Evolutionary conservation across 37 sponge, comb jelly and placozoan genomes (phyloP).

Genomic region (Beroe forskalii): DNA sequence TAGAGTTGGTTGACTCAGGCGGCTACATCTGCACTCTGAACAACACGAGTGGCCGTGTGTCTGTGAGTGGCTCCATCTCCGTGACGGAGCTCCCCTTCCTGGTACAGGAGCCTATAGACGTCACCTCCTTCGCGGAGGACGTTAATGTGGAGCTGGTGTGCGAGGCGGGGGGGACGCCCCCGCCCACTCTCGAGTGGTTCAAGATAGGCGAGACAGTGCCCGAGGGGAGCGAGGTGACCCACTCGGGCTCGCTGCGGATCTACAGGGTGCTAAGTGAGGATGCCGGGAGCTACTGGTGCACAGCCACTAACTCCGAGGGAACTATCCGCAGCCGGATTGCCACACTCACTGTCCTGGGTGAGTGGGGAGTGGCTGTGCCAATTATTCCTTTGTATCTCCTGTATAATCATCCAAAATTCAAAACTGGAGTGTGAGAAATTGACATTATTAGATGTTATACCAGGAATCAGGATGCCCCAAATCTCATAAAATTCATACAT

Average conservation of each 20-base stretch:
- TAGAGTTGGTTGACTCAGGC: background rate
- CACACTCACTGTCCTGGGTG: background rate
- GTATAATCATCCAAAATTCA: too few relatives aligned
- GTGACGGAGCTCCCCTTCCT: constrained; percentile 24
- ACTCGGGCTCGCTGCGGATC: background rate
- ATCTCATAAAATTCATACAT: too few relatives aligned
- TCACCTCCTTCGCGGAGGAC: constrained; percentile 26
- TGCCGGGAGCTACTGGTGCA: constrained; percentile 22
- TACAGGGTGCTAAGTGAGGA: constrained; percentile 16
- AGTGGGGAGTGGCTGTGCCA: background rate
- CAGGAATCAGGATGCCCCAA: too few relatives aligned
- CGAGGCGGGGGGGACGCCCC: background rate
- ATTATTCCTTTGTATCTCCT: too few relatives aligned
- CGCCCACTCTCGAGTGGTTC: constrained; percentile 17
- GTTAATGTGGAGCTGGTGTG: constrained; percentile 25
- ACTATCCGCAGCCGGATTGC: background rate
- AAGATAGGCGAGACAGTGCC: background rate
- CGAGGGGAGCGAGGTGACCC: background rate
- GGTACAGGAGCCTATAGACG: background rate
- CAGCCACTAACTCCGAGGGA: background rate
- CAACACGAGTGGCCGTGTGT: constrained; percentile 44
- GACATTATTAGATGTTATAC: too few relatives aligned
- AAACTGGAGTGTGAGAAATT: too few relatives aligned
- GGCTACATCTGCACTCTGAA: constrained; percentile 4
- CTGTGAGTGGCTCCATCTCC: background rate